Conservation (phyloP, 2,113 vertebrate species). For the Promerops cafer region DNA sequence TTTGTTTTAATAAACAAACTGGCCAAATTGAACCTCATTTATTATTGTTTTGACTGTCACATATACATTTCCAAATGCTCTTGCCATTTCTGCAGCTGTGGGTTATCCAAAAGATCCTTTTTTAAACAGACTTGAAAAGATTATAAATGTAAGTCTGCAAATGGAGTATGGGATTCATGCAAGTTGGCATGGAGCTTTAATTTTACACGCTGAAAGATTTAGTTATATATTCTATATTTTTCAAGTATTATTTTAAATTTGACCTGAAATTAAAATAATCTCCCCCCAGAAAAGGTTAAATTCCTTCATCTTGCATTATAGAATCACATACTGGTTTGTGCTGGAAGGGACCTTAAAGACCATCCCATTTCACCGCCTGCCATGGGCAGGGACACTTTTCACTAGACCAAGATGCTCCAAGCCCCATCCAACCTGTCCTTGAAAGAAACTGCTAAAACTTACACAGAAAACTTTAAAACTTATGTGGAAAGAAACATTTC, state of each 20-base stretch:
- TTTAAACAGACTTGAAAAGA: not conserved
- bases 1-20: not conserved
- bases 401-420: not conserved
- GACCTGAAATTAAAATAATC: not conserved
- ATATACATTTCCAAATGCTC: not conserved
- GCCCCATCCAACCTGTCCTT: not conserved
- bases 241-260: not conserved
- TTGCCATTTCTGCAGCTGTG: not conserved
- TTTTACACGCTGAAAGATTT: not conserved
- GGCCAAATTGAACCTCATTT: not conserved
- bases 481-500: not conserved
- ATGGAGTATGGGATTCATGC: not conserved
- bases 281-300: accelerated
- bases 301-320: not conserved
- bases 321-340: not conserved
- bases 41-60: not conserved
- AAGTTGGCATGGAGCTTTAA: not conserved
- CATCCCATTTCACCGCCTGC: not conserved
- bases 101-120: not conserved
- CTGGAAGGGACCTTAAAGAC: not conserved
- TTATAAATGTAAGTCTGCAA: not conserved
- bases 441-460: not conserved
- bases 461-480: not conserved
- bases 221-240: not conserved
- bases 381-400: not conserved